These are phyloP conservation scores for Akabosia matsudoensis DNA, from an alignment of 1,140 invertebrate species.

Conservation along the genomic window DNA sequence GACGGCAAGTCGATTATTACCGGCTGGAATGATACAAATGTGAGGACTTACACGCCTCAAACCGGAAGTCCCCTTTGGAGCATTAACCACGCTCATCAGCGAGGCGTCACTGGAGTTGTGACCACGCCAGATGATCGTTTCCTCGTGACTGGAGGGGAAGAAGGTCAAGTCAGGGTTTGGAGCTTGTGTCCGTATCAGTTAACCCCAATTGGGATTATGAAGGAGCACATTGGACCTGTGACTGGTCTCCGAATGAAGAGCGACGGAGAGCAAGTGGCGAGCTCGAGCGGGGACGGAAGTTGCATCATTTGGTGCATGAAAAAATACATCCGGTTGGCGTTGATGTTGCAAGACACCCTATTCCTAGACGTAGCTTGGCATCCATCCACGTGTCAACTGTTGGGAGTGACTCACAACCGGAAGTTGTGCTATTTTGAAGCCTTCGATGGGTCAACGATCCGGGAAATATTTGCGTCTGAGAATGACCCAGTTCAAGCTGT, in stretches of 20 bases:
- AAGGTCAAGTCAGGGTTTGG: conserved; percentile 61
- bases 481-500: conserved; percentile 74
- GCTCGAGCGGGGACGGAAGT: conserved; percentile 81
- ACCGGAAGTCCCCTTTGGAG: conserved; percentile 73
- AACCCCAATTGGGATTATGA: conserved; percentile 66
- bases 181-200: conserved; percentile 63
- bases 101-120: conserved; percentile 11
- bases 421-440: conserved; percentile 87
- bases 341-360: conserved; percentile 82
- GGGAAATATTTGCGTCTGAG: conserved; percentile 77
- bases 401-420: conserved; percentile 82
- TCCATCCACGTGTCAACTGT: conserved; percentile 66
- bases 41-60: conserved; percentile 75
- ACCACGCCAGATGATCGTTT: background rate
- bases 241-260: conserved; percentile 73
- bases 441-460: conserved; percentile 68
- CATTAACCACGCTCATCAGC: conserved; percentile 75
- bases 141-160: conserved; percentile 55
- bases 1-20: conserved; percentile 76
- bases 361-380: conserved; percentile 78
- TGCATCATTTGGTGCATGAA: conserved; percentile 79
- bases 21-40: conserved; percentile 53
- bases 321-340: conserved; percentile 67
- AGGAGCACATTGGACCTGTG: conserved; percentile 84
- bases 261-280: conserved; percentile 74